Percentiles rank a stretch among this genome's conserved stretches.
Conservation (phyloP, 2,113 vertebrate genomes). For the Tapirus terrestris region DNA sequence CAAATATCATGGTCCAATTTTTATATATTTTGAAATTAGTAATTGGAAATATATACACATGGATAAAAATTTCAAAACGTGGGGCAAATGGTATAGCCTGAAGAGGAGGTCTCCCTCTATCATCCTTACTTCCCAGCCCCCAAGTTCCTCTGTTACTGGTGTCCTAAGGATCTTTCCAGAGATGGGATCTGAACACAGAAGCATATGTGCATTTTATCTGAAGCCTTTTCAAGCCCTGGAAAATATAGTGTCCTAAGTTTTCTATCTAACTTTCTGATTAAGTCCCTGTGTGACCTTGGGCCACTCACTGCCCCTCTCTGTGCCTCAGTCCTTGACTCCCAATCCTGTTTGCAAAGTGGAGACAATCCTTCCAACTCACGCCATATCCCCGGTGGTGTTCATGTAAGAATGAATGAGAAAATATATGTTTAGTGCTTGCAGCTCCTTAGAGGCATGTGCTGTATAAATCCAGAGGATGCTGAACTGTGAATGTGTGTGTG, state of each 20-base stretch:
- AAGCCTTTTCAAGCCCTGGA: not conserved
- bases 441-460: not conserved
- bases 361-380: rapidly evolving
- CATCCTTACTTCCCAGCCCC: rapidly evolving
- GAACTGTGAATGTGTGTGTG: not conserved
- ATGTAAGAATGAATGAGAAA: not conserved
- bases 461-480: not conserved
- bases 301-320: rapidly evolving
- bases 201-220: rapidly evolving
- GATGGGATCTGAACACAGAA: not conserved
- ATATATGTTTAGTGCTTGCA: not conserved
- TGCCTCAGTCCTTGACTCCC: not conserved
- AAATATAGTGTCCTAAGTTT: rapidly evolving
- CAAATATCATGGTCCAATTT: not conserved
- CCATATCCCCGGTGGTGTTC: not conserved
- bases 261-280: not conserved
- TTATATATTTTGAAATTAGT: not conserved
- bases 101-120: not conserved
- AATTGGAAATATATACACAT: not conserved
- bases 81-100: rapidly evolving
- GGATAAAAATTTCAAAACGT: not conserved
- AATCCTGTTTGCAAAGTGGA: not conserved
- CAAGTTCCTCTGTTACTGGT: rapidly evolving
- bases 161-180: not conserved
- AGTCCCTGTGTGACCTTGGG: not conserved